These are phyloP conservation scores for Brachypteracias leptosomus DNA, from an alignment of 2,113 vertebrate genomes.

Conservation along the genomic window DNA sequence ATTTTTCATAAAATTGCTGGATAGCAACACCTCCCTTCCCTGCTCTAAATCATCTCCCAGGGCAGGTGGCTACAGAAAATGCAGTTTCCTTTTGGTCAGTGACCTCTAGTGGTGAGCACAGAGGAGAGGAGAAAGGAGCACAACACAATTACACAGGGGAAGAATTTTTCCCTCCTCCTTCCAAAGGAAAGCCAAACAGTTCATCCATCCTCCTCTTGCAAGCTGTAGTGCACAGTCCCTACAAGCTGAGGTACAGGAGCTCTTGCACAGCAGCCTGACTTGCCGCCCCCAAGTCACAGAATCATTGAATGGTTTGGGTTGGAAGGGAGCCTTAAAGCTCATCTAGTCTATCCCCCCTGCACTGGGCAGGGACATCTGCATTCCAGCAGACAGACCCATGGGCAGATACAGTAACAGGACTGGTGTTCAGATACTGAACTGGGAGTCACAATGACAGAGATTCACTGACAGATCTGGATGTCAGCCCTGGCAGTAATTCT, in stretches of 20 bases:
- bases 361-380: not conserved
- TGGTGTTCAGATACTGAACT: not conserved
- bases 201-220: not conserved
- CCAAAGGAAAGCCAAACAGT: not conserved
- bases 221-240: accelerated
- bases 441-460: not conserved
- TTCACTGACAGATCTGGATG: not conserved
- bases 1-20: accelerated
- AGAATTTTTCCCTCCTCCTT: not conserved
- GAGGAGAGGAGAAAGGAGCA: not conserved
- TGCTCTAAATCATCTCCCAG: accelerated
- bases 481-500: not conserved
- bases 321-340: not conserved
- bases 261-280: not conserved
- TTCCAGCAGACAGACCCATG: not conserved
- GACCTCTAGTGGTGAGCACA: constrained; percentile 48
- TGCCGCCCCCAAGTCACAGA: not conserved
- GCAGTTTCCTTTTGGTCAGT: not conserved
- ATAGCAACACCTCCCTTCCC: accelerated
- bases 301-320: not conserved
- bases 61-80: accelerated
- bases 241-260: not conserved
- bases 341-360: not conserved
- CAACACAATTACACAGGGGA: no score
- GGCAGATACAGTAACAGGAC: not conserved